Evolutionary conservation across 2,888 invertebrate genomes (phyloP), one percentile per base, ranked within the genome.

Genomic region (Andrena haemorrhoa): DNA sequence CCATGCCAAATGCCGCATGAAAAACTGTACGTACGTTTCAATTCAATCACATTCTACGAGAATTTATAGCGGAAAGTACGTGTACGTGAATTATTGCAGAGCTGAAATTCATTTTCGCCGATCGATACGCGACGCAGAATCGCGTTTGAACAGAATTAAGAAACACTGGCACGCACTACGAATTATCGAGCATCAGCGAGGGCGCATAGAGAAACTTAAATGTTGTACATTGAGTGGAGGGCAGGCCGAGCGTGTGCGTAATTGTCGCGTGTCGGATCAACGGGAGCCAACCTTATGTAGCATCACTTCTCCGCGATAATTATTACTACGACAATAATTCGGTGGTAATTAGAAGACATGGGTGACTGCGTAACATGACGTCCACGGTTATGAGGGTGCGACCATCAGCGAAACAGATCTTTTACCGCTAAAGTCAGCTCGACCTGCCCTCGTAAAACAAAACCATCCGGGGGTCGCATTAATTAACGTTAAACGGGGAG

Each of bases 401-500:
- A 70, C 74, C 68, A 82, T 83, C 83, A 69, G 61, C 71, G 61
- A 68, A 75, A 79, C 61, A 33, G 53, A 64, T 72, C 65, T 65
- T 75, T 58, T 26, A 49, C 51, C 58, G 64, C 20, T 12, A 71
- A 77, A 66, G 72, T 79, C 70, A 79, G 70, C 84, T 75, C 83
- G 84, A 68, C 79, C 75, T 4, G 31, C 71, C 61, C 65, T 73
- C 73, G 73, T 71, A 56, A 79, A 79, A 79, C 79, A 74, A 79
- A 82, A 80, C 74, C 77, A 65, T 61, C 71, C 66, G 61, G 12
- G 56, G 35, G 47, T 79, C 66, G 72, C 71, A 80, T 80, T 80
- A 80, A 80, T 80, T 80, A 80, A 79, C 71, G 65, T 47, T 80
- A 80, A 80, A 72, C 47, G 64, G 31, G 35, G 68, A 68, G 81